Base-by-base conservation (phyloP, 2,113 vertebrate genomes). In the Elgaria multicarinata region DNA sequence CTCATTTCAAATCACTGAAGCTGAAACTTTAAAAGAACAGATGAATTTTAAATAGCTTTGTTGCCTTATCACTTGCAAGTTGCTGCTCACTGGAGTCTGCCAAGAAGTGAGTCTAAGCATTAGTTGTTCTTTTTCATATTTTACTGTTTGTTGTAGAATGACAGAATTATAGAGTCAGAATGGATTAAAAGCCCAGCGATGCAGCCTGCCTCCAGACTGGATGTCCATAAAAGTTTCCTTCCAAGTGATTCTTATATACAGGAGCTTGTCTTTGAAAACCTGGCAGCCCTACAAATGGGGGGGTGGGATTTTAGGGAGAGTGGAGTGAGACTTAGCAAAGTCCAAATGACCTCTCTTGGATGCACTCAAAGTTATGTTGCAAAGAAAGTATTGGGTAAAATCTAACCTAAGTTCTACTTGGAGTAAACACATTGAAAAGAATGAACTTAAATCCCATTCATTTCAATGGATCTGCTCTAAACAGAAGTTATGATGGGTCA, bases 31-130 rank as follows among this genome's bases (percentile, higher is more conserved):
- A 92, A 88, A 50, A 87, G 74, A 94, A 16, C 20, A 89, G 83
- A 86, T 46, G n/a, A 91, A 86, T 3, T 91, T 90, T 95, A 90
- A 90, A 58, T 64, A 85, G 62, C 74, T 86, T 42, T 87, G 64
- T 1, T 66, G 83, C 88, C 87, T 87, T 66, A 87, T 93, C 75
- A 89, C 95, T 95, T 86, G 86, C 81, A 93, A 94, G 87, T 67
- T 33, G 24, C 64, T 86, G 90, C 39, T 67, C 42, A 71, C 16
- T 58, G 85, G 53, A 91, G 91, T 81, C 89, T 95, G 93, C 93
- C 93, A 96, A 94, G 58, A 96, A 94, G 58, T 62, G 58, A 62
- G 74, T 91, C 42, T 44, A 77, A 92, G 93, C 66, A 46, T 42
- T 72, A 67, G 55, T 67, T 89, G 74, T 55, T 85, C 82, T 77